Evolutionary conservation across 2,113 vertebrate genomes (phyloP), one percentile per base, ranked within the genome.

Genomic region (Microtus oregoni): DNA sequence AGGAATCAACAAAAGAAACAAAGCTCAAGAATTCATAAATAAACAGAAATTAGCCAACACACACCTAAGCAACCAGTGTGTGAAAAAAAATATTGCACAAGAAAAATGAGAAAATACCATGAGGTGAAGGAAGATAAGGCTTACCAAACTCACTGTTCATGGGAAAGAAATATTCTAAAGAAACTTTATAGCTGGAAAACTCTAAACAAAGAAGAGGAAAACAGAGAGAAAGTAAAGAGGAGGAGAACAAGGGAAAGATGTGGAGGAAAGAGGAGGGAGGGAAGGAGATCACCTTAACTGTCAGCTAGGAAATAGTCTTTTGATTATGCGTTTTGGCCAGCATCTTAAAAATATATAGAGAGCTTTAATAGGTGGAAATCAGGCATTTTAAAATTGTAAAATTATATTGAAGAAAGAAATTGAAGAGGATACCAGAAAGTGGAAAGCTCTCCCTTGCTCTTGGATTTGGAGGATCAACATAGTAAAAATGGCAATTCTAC

Each of bases 211-310:
- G 55, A 28, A 63, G 20, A 41, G 35, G 55, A 63, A 63, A 63
- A 4, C 55, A 83, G 55, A 83, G n/a, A 63, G 24, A 28, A 63
- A 61, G 11, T 38, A 63, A 17, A 41, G 81, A 30, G n/a, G 14
- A 63, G 0, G 4, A 41, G 38, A 58, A 58, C 0, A 26, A 15
- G n/a, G n/a, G 13, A 30, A 19, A 14, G 26, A 22, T 3, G 2
- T 63, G 81, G 24, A 41, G 55, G 13, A 41, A 28, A 41, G 52
- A 61, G 58, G 38, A 15, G n/a, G 26, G 22, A 38, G n/a, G 5
- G 20, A 63, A 11, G 4, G 58, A 63, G n/a, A 30, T 14, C 20
- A 1, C n/a, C 58, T 19, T 38, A 83, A 22, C 82, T 50, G 32
- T 52, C 50, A 44, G 38, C 12, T 24, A 32, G 81, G 55, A 35